Evolutionary conservation across 2,113 vertebrate genomes (phyloP).

Genomic region (Tinamus guttatus): DNA sequence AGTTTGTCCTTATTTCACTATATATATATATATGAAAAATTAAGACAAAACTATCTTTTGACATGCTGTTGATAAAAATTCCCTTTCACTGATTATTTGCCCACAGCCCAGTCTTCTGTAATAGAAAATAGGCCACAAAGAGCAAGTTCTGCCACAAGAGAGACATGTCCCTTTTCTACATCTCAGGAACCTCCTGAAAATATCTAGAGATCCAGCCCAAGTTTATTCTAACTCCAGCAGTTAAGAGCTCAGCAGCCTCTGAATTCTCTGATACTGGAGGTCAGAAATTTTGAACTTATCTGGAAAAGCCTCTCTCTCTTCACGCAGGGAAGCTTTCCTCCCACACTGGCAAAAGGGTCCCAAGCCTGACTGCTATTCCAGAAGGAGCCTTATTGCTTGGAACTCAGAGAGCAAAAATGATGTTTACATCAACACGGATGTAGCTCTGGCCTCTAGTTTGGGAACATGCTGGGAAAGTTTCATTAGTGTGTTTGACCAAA

Average conservation of each 20-base stretch:
- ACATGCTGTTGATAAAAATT: background rate
- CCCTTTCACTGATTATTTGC: background rate
- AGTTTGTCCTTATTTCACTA: background rate
- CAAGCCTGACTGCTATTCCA: background rate
- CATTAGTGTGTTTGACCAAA: background rate
- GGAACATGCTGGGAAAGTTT: background rate
- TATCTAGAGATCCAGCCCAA: background rate
- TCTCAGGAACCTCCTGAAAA: background rate
- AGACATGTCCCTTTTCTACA: background rate
- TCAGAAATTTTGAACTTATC: background rate
- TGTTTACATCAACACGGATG: background rate
- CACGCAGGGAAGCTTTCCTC: background rate
- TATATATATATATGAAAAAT: background rate
- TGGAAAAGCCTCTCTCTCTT: background rate
- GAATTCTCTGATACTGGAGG: background rate
- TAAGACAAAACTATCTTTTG: background rate
- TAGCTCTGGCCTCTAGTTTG: background rate
- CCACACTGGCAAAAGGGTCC: background rate
- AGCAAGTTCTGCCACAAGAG: background rate
- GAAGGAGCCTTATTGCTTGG: background rate
- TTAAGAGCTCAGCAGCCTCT: background rate
- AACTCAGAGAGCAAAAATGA: background rate
- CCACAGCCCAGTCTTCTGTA: background rate
- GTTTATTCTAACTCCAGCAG: background rate
- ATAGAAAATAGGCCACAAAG: accelerated